Conservation (phyloP, 2,888 invertebrate species). For the Oligia latruncula region DNA sequence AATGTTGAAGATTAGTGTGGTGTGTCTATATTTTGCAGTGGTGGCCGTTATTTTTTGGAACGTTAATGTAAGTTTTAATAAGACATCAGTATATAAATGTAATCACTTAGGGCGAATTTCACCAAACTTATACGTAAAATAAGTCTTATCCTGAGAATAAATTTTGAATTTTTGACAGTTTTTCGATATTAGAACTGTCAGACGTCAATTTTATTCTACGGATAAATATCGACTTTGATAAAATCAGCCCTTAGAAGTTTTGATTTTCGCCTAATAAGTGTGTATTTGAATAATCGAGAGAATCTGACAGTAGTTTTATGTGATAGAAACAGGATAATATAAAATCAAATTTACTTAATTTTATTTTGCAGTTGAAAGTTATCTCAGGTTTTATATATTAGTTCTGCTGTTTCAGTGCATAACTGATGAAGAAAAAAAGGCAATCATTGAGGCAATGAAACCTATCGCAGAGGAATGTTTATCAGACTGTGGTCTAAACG, state of each 20-base stretch:
- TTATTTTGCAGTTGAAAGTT: not conserved
- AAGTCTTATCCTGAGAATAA: too few species aligned
- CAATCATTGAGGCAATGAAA: slow-evolving; percentile 2
- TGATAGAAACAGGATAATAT: not conserved
- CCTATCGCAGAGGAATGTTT: slow-evolving; percentile 30
- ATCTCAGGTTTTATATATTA: not conserved
- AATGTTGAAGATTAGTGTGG: slow-evolving; percentile 53
- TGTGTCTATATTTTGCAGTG: slow-evolving; percentile 34
- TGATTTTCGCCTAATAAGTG: not conserved
- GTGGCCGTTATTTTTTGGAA: slow-evolving; percentile 32
- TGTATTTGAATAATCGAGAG: not conserved
- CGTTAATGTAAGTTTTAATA: slow-evolving; percentile 34
- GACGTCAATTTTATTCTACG: not conserved
- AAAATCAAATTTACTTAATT: not conserved
- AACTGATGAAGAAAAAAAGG: slow-evolving; percentile 25
- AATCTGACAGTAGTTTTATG: not conserved
- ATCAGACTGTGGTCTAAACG: slow-evolving; percentile 29
- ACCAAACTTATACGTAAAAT: not conserved
- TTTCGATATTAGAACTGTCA: not conserved
- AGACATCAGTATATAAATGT: not conserved
- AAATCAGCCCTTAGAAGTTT: not conserved
- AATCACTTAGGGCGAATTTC: not conserved
- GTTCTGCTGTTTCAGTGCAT: slow-evolving; percentile 25
- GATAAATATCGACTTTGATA: not conserved
- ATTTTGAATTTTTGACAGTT: too few species aligned